A percentile compares a stretch with the other conserved stretches of the same genome.
Evolutionary conservation across 2,888 invertebrate genomes (phyloP).

Genomic region (Matsumyia berberina): DNA sequence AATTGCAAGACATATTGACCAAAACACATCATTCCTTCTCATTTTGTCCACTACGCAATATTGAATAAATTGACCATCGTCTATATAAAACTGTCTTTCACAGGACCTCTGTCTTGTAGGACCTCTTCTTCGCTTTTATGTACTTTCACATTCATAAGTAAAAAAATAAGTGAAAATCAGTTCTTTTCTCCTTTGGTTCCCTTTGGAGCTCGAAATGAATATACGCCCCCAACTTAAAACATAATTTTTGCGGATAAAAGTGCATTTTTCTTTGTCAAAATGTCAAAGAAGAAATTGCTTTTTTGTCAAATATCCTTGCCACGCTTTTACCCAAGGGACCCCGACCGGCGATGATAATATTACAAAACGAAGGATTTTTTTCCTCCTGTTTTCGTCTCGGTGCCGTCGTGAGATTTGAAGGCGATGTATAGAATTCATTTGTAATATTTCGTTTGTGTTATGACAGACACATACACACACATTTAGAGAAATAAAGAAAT

Average conservation of each 20-base stretch:
- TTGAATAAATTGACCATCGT: constrained; percentile 23
- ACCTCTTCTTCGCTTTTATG: background rate
- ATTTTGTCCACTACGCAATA: background rate
- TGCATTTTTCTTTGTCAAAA: constrained; percentile 56
- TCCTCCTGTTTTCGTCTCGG: constrained; percentile 1
- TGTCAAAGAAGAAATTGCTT: constrained; percentile 52
- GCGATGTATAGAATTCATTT: constrained; percentile 48
- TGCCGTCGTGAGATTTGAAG: constrained; percentile 13
- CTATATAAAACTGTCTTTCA: constrained; percentile 20
- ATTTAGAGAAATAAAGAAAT: constrained; percentile 28
- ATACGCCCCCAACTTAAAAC: constrained; percentile 22
- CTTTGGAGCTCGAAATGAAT: constrained; percentile 1
- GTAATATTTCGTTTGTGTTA: constrained; percentile 39
- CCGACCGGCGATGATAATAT: constrained; percentile 33
- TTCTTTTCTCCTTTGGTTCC: background rate
- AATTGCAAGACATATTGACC: too few relatives aligned
- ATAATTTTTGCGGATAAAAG: constrained; percentile 49
- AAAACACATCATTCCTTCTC: too few relatives aligned
- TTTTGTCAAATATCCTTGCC: constrained; percentile 38
- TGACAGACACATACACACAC: constrained; percentile 41
- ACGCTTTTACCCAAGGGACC: constrained; percentile 2
- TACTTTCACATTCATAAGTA: background rate
- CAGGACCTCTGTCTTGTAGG: constrained; percentile 10
- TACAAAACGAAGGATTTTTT: constrained; percentile 22
- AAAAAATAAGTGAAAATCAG: constrained; percentile 2